Evolutionary conservation across 2,113 vertebrate species (phyloP), one percentile per base, ranked within the genome.

Genomic region (Paralichthys olivaceus): DNA sequence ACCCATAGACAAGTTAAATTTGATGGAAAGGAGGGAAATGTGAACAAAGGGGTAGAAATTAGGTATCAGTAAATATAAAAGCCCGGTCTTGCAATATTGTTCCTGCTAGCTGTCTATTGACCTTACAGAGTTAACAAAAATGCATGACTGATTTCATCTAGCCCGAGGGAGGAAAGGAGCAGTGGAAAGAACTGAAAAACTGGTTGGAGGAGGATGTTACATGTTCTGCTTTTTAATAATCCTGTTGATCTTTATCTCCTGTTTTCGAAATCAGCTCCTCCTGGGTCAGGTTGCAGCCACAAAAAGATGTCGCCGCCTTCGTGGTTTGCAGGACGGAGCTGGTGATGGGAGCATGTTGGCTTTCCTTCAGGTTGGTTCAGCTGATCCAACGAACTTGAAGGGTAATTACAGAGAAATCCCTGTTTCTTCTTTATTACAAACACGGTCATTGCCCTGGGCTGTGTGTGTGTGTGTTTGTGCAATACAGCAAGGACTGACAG

Each of bases 201-300:
- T n/a, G 29, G 57, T 75, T 20, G 5, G 62, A 55, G 66, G 55
- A 86, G 62, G 83, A 80, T 75, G 69, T 63, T 56, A 53, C 37
- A 26, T 63, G 57, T n/a, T 29, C 61, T 19, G 71, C 5, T 61
- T 67, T 62, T 85, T 74, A 67, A 81, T 78, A 67, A 78, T 57
- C 80, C 57, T 64, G 69, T 47, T 72, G 68, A 86, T 83, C 81
- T 84, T 85, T 84, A 85, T 89, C 82, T 89, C 40, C 54, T 2
- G n/a, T 63, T 73, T 78, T 25, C 45, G 4, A 86, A 79, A 85
- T 83, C 71, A 84, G 72, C 61, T 56, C 25, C 67, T 70, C 72
- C 53, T 19, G n/a, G 74, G 25, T 88, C 60, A 4, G 51, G 74
- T 92, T 87, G 57, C 90, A n/a, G 76, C 29, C 26, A 20, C 47